phyloP scores from a whole-genome alignment of 92 coral and sea anemone species.

The Siderastrea radians region DNA sequence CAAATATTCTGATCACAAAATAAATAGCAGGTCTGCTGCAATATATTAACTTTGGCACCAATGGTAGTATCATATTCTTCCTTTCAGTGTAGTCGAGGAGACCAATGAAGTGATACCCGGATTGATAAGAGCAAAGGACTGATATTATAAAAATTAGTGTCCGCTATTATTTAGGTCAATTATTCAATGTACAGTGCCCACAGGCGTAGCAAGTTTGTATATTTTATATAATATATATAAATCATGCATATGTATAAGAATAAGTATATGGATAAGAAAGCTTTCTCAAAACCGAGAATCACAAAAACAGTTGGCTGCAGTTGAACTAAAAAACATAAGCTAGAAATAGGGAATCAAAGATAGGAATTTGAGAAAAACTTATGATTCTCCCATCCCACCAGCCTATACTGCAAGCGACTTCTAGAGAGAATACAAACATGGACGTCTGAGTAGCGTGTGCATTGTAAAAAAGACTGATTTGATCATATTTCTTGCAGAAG shows the following conservation, averaged over 20 bases:
- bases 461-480: not conserved
- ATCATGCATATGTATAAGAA: constrained; percentile 48
- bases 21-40: constrained; percentile 81
- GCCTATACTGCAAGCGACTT: not conserved
- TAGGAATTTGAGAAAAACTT: too few species aligned
- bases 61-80: constrained; percentile 53
- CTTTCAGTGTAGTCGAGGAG: constrained; percentile 35
- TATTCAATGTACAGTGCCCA: constrained; percentile 38
- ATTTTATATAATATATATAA: constrained; percentile 34
- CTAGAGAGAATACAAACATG: not conserved
- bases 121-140: constrained; percentile 48
- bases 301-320: not conserved
- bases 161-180: constrained; percentile 17
- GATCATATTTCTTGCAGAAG: too few species aligned
- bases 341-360: too few species aligned
- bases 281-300: constrained; percentile 6
- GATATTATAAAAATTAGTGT: constrained; percentile 45
- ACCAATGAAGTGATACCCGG: constrained; percentile 33
- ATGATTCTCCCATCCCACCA: not conserved
- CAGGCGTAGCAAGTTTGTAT: constrained; percentile 46
- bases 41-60: constrained; percentile 72
- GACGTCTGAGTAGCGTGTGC: not conserved
- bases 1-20: constrained; percentile 61
- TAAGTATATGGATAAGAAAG: constrained; percentile 31
- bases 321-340: too few species aligned